Evolutionary conservation across 2,113 vertebrate species (phyloP).

Genomic region (Campylomormyrus tamandua): DNA sequence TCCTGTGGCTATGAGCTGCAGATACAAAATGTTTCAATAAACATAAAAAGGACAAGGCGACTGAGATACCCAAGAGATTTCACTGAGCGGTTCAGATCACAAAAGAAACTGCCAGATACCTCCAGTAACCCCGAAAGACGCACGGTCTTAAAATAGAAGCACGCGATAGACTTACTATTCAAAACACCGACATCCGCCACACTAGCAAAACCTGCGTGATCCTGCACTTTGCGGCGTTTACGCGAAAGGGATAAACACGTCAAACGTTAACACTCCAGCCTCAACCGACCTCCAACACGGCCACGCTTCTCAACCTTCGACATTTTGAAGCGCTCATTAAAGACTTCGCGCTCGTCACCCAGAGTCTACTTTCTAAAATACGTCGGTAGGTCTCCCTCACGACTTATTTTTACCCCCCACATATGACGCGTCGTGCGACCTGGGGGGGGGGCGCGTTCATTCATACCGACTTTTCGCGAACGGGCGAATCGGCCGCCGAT

Average conservation of each 20-base stretch:
- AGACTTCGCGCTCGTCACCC: background rate
- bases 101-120: background rate
- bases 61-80: background rate
- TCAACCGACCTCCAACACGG: background rate
- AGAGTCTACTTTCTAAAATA: conserved; percentile 8
- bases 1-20: background rate
- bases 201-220: background rate
- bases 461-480: background rate
- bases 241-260: background rate
- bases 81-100: background rate
- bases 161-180: background rate
- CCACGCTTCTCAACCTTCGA: background rate
- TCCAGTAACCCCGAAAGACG: background rate
- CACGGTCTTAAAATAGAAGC: background rate
- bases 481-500: background rate
- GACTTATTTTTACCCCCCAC: conserved; percentile 34
- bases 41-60: background rate
- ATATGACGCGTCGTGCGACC: conserved; percentile 28
- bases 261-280: background rate
- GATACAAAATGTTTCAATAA: background rate
- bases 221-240: background rate
- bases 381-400: conserved; percentile 6
- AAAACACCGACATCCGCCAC: background rate
- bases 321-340: background rate
- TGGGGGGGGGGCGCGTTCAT: background rate